Base-by-base conservation (phyloP, 2,888 invertebrate species). In the Drosophila falleni region DNA sequence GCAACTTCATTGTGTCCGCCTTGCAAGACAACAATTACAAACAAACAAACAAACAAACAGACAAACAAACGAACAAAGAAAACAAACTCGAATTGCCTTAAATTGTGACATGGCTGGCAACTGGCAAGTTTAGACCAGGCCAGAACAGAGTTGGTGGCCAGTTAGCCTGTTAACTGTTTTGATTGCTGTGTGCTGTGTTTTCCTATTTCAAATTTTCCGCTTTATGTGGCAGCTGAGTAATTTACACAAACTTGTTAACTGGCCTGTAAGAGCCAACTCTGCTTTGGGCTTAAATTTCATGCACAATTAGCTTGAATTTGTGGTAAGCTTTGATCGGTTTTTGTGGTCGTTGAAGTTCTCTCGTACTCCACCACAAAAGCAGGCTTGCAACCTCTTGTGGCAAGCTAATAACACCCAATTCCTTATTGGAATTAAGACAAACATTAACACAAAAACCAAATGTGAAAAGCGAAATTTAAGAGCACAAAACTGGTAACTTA, bases 161-260 rank as follows among this genome's bases (percentile, higher is more conserved):
- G 53, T 26, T 49, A 29, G 56, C 31, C 47, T 47, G 50, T 50
- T 50, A 39, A 23, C 26, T 44, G 37, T 46, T 64, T 53, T 42
- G 33, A n/a, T 37, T n/a, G 35, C 11, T 51, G 39, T 31, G 31
- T 68, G 47, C 47, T 44, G 46, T 41, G 26, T 37, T 60, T 53
- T 19, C 19, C 31, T 31, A 50, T 63, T 26, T 31, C 51, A 51
- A 33, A 58, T 8, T 41, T 53, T 31, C 37, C 49, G 61, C 59
- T 53, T 60, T 55, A 46, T 68, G 68, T 55, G 58, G 56, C 60
- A 58, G 51, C 47, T 65, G 70, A 47, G 70, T 62, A 76, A 63
- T 78, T 65, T 65, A 56, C 74, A 60, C 64, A 65, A 68, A 49
- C 59, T 60, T 69, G 75, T 61, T 73, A 73, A 73, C 78, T 50